Evolutionary conservation across 2,113 vertebrate genomes (phyloP), one percentile per base, ranked within the genome.

Genomic region (Boulengeromyrus knoepffleri): DNA sequence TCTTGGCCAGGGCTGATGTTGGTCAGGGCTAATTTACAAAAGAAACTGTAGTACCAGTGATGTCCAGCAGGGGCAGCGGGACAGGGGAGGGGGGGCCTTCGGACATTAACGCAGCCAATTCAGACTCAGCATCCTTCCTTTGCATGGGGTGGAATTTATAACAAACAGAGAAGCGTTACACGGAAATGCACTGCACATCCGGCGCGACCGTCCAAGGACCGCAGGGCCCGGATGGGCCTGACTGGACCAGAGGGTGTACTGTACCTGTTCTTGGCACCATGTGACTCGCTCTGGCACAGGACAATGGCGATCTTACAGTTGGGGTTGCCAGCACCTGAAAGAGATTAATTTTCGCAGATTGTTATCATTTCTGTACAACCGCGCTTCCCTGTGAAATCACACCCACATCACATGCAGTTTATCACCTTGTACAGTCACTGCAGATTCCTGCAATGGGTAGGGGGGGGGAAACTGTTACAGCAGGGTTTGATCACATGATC

Each of bases 281-380:
- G 92, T 90, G 93, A 83, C 42, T 91, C 90, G 90, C 94, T 97
- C 95, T 93, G 97, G 93, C 97, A 98, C 97, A 99, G 96, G 91
- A 99, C 97, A 92, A 99, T 94, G 12, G 97, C 96, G 70, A 99
- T 93, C 95, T 96, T 97, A 91, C 98, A 99, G 0, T 95, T 93
- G 0, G 97, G 94, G 88, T 97, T 97, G 5, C 97, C 98, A 92
- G 97, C 98, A 93, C 98, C 98, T 99, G 95, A 91, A 94, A 92
- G 5, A 89, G 70, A 39, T 77, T 10, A 5, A 77, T 39, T 31
- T 77, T 15, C 36, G 2, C 31, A 77, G 27, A 19, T 77, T 31
- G 10, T 77, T 36, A 39, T 74, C 66, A 74, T 36, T 77, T 39
- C 15, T 74, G 10, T 36, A 74, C 12, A 15, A 31, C 66, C 2